Base-by-base conservation (phyloP, 2,113 vertebrate genomes). In the Alethe diademata region DNA sequence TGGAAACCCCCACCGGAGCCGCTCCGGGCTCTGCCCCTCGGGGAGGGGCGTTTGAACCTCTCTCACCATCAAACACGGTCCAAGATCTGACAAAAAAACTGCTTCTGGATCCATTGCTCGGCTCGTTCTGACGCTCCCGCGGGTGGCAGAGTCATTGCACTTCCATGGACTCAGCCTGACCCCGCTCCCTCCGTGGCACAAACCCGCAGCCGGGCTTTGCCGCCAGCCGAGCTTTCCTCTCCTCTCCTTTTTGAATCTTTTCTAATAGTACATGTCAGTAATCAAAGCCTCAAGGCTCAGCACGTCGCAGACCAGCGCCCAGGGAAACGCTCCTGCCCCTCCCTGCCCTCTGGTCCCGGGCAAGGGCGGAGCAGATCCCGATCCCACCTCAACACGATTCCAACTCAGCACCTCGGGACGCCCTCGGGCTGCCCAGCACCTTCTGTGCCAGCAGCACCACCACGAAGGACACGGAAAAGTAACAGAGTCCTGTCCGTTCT, bases 271-370 rank as follows among this genome's bases (percentile, higher is more conserved):
- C 58, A 26, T 24, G 81, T 81, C 91, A 91, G 78, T 43, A 73
- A 93, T 8, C 58, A 62, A 94, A 94, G 95, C 93, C 92, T 90
- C 90, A 25, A 79, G 91, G 95, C 94, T 94, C 17, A 45, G 62
- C 40, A 43, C 53, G 0, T 0, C 11, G 18, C 81, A 83, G 95
- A 80, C 56, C 83, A 56, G 86, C 87, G 56, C 69, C 70, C 72
- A 45, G 86, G 91, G 53, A 43, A 43, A 36, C 0, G 2, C 88
- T 83, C 79, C 85, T 3, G 73, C 2, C 42, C 82, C 72, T 48
- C 48, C 35, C 13, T 17, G 80, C 66, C 76, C 88, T 64, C 62
- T 2, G 25, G 31, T 14, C 12, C 7, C 29, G 38, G 88, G 56
- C 89, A 31, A 90, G 89, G 80, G 8, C 7, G 28, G 89, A 65